Conservation (phyloP, 2,888 invertebrate genomes). For the Cephonodes hylas region DNA sequence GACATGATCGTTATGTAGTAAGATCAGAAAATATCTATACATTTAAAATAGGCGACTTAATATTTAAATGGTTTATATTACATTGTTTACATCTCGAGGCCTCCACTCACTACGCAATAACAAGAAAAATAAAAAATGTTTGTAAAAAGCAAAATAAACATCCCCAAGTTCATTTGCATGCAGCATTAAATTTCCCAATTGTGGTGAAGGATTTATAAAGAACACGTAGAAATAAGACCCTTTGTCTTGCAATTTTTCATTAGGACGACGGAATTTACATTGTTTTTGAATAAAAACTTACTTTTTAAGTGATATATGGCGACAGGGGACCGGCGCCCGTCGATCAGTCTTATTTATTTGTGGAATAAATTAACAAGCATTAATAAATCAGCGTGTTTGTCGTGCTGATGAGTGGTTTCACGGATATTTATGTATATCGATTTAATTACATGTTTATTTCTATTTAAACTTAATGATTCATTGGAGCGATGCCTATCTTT, state of each 20-base stretch:
- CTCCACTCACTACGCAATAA: too few species aligned
- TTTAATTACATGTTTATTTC: background rate
- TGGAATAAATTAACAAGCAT: constrained; percentile 42
- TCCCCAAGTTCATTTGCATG: background rate
- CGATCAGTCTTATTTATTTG: background rate
- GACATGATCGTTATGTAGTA: too few species aligned
- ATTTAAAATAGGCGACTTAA: too few species aligned
- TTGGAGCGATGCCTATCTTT: background rate
- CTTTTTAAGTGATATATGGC: constrained; percentile 10
- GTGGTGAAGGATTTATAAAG: background rate
- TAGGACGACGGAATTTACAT: background rate
- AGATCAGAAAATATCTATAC: too few species aligned
- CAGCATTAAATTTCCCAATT: background rate
- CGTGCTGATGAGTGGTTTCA: constrained; percentile 14
- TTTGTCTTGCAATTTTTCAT: background rate
- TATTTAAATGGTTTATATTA: too few species aligned
- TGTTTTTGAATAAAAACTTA: background rate
- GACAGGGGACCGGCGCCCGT: background rate
- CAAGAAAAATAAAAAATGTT: too few species aligned
- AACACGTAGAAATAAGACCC: background rate
- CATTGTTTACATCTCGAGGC: too few species aligned
- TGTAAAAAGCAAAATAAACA: too few species aligned
- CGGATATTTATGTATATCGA: background rate
- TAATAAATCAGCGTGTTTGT: constrained; percentile 41
- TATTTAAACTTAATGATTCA: background rate